A percentile compares a stretch with the other conserved stretches of the same genome.
phyloP scores from a whole-genome alignment of 1,140 invertebrate genomes.

The Magallana angulata region DNA sequence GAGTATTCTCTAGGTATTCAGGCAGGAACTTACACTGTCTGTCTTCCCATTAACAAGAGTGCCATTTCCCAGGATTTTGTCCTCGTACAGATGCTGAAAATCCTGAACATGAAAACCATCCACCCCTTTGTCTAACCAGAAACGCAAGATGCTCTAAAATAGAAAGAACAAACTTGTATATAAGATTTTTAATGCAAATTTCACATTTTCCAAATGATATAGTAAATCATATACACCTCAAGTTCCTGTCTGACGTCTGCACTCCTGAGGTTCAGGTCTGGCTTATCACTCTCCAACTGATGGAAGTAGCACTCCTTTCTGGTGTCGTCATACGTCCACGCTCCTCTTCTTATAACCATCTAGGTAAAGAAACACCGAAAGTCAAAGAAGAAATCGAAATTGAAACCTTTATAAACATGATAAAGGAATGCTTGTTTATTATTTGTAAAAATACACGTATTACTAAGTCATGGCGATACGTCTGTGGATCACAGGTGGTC shows the following conservation, averaged over 20 bases:
- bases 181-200: no score
- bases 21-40: not conserved
- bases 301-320: conserved; percentile 88
- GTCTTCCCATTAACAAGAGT: not conserved
- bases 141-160: conserved; percentile 84
- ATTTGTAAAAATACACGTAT: not conserved
- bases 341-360: conserved; percentile 83
- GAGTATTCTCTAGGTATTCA: no score
- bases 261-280: conserved; percentile 88
- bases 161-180: conserved; percentile 32
- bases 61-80: conserved; percentile 45
- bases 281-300: conserved; percentile 86
- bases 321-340: conserved; percentile 86
- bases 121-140: conserved; percentile 89
- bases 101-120: conserved; percentile 87
- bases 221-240: conserved; percentile 79
- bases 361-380: not conserved
- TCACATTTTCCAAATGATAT: no score
- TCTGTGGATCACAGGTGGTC: conserved; percentile 81
- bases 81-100: conserved; percentile 65
- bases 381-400: no score
- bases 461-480: conserved; percentile 83
- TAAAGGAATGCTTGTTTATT: no score
- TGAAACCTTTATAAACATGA: no score
- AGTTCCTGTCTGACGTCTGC: conserved; percentile 84